Base-by-base conservation (phyloP, 2,797 vertebrate genomes). In the Enteromius thamalakanensis region DNA sequence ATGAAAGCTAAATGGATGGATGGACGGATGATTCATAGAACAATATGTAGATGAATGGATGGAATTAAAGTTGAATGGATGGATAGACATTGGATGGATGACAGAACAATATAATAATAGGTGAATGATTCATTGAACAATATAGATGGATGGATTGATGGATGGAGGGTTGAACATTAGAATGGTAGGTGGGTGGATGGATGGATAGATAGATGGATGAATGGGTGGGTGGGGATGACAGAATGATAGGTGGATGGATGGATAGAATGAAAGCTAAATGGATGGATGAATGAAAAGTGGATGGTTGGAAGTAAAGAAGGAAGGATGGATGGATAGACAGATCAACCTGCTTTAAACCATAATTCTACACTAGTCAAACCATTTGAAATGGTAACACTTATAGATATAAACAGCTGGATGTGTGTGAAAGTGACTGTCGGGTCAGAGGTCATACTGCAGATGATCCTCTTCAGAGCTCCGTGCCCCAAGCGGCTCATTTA, bases 1-100 rank as follows among this genome's bases (percentile, higher is more conserved):
- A 1, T 1, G 8, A 42, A 0, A 2, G 4, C 12, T 0, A 0
- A 4, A 11, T 0, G 1, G 5, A n/a, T 0, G 6, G 37, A 68
- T 0, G 1, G 9, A 68, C 0, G 0, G 5, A 68, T 0, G 19
- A 42, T 0, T 0, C 4, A 12, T 0, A 26, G 6, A 45, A 6
- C 0, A 10, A 42, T 0, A 0, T 2, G 6, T 0, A 0, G 1
- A 14, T 0, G 49, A 5, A 51, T 55, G 51, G 51, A 55, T n/a
- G 19, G 19, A 21, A 0, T 5, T 17, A 65, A 1, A 21, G 17
- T 3, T 2, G 5, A 3, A 42, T 14, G 4, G 19, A 68, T 2
- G 19, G 19, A 12, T 2, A 1, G 8, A 37, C 0, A 10, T 10
- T 3, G 8, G 29, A 1, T 0, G 9, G 6, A 65, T 4, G 15